Evolutionary conservation across 2,888 invertebrate genomes (phyloP).

Genomic region (Podotricha telesiphe): DNA sequence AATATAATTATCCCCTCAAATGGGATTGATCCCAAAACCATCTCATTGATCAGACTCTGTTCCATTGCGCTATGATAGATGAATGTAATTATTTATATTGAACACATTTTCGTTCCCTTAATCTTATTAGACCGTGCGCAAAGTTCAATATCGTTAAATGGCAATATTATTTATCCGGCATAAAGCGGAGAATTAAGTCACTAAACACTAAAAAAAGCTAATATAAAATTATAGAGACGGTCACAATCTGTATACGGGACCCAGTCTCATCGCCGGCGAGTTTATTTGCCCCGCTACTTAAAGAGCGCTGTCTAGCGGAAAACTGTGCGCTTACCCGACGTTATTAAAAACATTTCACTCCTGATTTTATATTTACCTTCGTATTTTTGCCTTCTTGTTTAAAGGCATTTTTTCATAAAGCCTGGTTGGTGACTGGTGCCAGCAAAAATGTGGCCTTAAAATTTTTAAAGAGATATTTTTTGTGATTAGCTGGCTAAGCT

Average conservation of each 20-base stretch:
- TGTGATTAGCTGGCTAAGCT: slow-evolving; percentile 7
- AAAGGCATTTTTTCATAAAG: slow-evolving; percentile 34
- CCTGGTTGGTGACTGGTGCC: slow-evolving; percentile 1
- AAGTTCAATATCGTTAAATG: too few relatives aligned
- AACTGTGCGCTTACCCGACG: slow-evolving; percentile 52
- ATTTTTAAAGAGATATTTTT: slow-evolving; percentile 13
- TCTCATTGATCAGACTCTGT: too few relatives aligned
- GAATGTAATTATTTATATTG: too few relatives aligned
- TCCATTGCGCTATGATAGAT: too few relatives aligned
- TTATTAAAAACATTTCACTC: slow-evolving; percentile 49
- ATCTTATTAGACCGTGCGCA: too few relatives aligned
- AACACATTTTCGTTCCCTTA: too few relatives aligned
- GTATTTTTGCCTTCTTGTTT: slow-evolving; percentile 40
- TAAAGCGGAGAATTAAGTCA: not conserved
- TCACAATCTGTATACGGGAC: slow-evolving; percentile 19
- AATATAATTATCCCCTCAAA: too few relatives aligned
- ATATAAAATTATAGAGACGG: not conserved
- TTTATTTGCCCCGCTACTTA: slow-evolving; percentile 62
- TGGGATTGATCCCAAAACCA: too few relatives aligned
- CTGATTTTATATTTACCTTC: slow-evolving; percentile 43
- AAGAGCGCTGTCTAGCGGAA: slow-evolving; percentile 55
- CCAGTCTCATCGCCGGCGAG: slow-evolving; percentile 45
- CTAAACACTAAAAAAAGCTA: not conserved
- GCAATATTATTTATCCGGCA: too few relatives aligned
- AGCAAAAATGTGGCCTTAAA: not conserved